These are phyloP conservation scores for Microcebus jonahi DNA, from an alignment of 2,113 vertebrate species.

Conservation along the genomic window DNA sequence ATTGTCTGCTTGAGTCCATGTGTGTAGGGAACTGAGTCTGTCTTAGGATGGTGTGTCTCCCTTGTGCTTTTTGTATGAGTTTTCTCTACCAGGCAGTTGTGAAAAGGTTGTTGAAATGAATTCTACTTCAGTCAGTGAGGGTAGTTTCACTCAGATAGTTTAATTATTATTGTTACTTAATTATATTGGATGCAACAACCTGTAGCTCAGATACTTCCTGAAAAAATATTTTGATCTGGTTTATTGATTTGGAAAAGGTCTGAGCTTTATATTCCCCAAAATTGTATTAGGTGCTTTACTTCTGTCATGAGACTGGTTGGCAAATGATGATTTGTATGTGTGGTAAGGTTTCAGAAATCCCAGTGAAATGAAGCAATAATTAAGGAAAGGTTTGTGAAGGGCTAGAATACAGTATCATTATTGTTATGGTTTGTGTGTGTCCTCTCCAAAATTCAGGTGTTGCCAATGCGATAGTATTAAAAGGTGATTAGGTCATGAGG, in stretches of 20 bases:
- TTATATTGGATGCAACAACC: not conserved
- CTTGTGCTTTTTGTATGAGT: not conserved
- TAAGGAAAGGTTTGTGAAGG: not conserved
- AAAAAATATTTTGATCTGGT: not conserved
- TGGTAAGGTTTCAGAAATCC: not conserved
- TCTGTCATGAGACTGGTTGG: not conserved
- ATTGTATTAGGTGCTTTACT: not conserved
- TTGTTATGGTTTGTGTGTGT: not conserved
- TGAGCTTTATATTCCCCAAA: not conserved
- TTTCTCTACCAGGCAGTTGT: not conserved
- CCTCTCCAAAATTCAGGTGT: not conserved
- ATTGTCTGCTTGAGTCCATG: not conserved
- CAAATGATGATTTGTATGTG: not conserved
- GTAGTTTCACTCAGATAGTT: not conserved
- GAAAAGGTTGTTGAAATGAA: not conserved
- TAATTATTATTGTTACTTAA: slow-evolving; percentile 3
- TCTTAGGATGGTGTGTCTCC: not conserved
- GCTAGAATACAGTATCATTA: not conserved
- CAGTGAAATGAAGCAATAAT: not conserved
- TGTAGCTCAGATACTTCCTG: slow-evolving; percentile 1
- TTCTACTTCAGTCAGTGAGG: not conserved
- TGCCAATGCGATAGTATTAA: not conserved
- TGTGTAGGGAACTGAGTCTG: not conserved
- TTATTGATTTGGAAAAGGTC: not conserved
- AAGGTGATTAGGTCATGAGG: not conserved